Conservation (phyloP, 2,113 vertebrate species). For the Crypturellus undulatus region DNA sequence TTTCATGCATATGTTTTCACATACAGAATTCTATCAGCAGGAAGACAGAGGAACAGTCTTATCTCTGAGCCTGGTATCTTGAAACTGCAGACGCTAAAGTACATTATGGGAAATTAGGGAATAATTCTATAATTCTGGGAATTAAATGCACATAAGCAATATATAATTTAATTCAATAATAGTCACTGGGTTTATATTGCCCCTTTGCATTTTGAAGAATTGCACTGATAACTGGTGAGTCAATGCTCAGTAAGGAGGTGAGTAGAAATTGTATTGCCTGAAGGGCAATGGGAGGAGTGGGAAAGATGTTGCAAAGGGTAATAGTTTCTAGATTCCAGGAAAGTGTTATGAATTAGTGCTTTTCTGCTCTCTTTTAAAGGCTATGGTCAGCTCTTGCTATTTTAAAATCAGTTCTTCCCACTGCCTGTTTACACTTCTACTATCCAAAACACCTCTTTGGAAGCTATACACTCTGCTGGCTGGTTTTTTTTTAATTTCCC, state of each 20-base stretch:
- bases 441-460: background rate
- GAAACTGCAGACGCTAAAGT: background rate
- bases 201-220: background rate
- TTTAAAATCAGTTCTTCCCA: background rate
- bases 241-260: background rate
- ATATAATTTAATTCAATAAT: background rate
- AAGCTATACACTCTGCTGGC: background rate
- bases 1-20: background rate
- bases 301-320: background rate
- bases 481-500: background rate
- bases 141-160: background rate
- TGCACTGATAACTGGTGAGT: background rate
- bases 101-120: background rate
- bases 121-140: background rate
- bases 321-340: background rate
- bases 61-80: background rate
- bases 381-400: background rate
- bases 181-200: background rate
- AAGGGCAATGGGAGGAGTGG: background rate
- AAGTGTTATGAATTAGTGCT: background rate
- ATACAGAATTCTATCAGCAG: background rate
- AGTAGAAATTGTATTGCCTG: background rate
- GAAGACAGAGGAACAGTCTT: background rate
- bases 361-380: background rate
- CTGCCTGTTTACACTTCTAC: background rate